These are phyloP conservation scores for Rhizoglyphus robini DNA, from an alignment of 1,140 invertebrate species.

Conservation along the genomic window DNA sequence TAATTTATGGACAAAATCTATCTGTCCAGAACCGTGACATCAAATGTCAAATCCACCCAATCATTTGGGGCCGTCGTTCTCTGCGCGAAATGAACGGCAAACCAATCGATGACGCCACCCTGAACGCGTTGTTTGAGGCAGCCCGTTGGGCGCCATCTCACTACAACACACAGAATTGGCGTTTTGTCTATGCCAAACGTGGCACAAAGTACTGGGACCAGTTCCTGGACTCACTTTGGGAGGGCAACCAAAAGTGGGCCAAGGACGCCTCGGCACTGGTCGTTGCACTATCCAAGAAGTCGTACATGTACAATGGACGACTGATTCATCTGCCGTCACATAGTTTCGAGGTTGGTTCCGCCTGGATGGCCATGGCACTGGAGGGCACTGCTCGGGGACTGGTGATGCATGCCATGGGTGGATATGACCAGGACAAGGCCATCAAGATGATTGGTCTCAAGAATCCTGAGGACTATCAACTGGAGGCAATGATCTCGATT, in stretches of 20 bases:
- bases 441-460: not conserved
- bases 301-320: not conserved
- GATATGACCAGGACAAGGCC: not conserved
- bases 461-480: not conserved
- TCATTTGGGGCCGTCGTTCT: conserved; percentile 4
- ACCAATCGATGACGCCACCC: not conserved
- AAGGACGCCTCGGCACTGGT: not conserved
- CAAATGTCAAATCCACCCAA: conserved; percentile 1
- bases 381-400: conserved; percentile 7
- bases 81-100: conserved; percentile 12
- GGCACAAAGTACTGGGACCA: not conserved
- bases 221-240: not conserved
- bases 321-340: not conserved
- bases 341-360: conserved; percentile 9
- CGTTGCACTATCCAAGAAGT: not conserved
- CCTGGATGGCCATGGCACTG: conserved; percentile 13
- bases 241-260: conserved; percentile 2
- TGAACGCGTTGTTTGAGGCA: conserved; percentile 10
- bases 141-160: conserved; percentile 11
- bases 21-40: too few relatives aligned
- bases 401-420: conserved; percentile 14
- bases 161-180: conserved; percentile 13
- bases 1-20: too few relatives aligned
- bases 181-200: conserved; percentile 13
- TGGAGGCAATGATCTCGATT: conserved; percentile 12